These are phyloP conservation scores for Pseudomyrmex gracilis DNA, from an alignment of 1,140 invertebrate species.

Conservation along the genomic window DNA sequence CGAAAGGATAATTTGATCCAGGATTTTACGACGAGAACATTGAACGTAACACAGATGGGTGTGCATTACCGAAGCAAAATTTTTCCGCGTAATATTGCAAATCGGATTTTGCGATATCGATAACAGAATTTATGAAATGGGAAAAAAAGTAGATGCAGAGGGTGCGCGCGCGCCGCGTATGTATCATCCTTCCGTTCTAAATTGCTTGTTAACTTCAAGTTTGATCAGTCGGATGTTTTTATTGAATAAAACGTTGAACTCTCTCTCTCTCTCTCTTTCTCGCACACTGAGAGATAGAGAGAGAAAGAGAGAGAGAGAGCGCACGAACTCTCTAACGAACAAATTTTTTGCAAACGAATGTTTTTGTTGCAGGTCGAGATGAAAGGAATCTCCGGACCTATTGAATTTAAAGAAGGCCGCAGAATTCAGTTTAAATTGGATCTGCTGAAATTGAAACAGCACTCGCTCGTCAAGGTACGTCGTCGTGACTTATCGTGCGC, in stretches of 20 bases:
- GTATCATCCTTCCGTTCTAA: background rate
- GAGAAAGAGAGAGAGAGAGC: too few relatives aligned
- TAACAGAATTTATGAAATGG: background rate
- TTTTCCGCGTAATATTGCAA: background rate
- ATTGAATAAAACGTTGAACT: background rate
- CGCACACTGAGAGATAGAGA: background rate
- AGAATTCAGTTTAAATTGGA: conserved; percentile 91
- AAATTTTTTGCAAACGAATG: background rate
- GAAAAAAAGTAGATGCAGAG: too few relatives aligned
- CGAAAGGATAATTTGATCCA: too few relatives aligned
- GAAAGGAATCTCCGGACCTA: conserved; percentile 91
- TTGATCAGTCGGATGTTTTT: background rate
- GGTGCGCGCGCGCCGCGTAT: too few relatives aligned
- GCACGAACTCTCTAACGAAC: conserved; percentile 7
- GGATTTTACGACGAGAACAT: background rate
- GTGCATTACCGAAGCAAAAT: background rate
- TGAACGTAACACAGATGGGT: background rate
- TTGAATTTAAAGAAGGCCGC: conserved; percentile 92
- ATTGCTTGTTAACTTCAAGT: conserved; percentile 22
- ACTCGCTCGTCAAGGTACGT: conserved; percentile 88
- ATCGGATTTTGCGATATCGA: background rate
- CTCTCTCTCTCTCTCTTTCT: too few relatives aligned
- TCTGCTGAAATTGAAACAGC: conserved; percentile 91
- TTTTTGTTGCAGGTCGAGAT: conserved; percentile 88
- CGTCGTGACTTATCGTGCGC: conserved; percentile 21